Evolutionary conservation across 2,797 vertebrate species (phyloP).

Genomic region (Schizothorax lantsangensis): DNA sequence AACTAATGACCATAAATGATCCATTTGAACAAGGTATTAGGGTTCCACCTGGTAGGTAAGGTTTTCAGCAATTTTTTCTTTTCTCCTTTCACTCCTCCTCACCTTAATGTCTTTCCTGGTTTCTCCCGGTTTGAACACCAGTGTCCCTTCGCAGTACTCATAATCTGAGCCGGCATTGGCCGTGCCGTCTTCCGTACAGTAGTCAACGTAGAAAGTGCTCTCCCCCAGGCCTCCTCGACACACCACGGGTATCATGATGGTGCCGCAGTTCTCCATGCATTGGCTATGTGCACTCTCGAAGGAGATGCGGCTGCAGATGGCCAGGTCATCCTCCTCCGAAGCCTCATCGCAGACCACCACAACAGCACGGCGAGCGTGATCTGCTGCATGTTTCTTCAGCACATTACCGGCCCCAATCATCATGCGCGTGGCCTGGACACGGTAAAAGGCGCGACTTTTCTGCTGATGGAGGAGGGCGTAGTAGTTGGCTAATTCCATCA

Average conservation of each 20-base stretch:
- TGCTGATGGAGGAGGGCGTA: conserved; percentile 92
- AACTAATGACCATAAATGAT: background rate
- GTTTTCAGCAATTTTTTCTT: background rate
- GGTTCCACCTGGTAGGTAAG: background rate
- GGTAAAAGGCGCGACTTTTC: conserved; percentile 97
- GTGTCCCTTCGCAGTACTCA: conserved; percentile 88
- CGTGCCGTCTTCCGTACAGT: conserved; percentile 93
- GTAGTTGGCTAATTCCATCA: conserved; percentile 93
- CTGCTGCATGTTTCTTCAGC: conserved; percentile 88
- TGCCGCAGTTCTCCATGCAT: conserved; percentile 96
- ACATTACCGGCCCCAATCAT: conserved; percentile 96
- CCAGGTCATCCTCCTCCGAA: conserved; percentile 71
- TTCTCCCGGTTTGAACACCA: conserved; percentile 95
- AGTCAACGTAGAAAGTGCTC: conserved; percentile 95
- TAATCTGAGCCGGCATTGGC: conserved; percentile 91
- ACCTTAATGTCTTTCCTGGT: conserved; percentile 88
- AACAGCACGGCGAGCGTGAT: conserved; percentile 75
- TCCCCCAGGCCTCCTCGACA: conserved; percentile 85
- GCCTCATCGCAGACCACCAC: conserved; percentile 66
- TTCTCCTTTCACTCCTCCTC: conserved; percentile 47
- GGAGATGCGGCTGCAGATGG: conserved; percentile 85
- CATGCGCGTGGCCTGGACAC: conserved; percentile 92
- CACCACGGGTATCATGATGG: conserved; percentile 78
- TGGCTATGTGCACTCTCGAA: conserved; percentile 91
- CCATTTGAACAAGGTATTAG: background rate